These are phyloP conservation scores for Garra rufa DNA, from an alignment of 2,113 vertebrate species.

Conservation along the genomic window DNA sequence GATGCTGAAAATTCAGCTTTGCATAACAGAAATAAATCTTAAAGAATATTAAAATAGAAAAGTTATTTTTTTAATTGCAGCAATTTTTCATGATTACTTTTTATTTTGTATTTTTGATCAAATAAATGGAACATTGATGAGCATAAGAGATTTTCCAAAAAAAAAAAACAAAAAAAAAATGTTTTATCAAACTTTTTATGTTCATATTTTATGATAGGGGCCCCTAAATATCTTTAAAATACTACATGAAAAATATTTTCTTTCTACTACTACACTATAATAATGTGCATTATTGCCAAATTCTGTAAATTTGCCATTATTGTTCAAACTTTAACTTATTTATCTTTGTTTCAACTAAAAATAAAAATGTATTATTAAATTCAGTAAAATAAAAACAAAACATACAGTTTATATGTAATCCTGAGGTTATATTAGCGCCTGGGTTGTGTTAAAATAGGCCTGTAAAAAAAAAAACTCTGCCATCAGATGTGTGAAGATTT, in stretches of 20 bases:
- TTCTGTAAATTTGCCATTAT: background rate
- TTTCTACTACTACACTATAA: background rate
- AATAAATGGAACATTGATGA: too few species aligned
- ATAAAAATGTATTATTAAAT: too few species aligned
- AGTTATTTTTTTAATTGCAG: too few species aligned
- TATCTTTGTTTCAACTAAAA: background rate
- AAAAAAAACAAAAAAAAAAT: too few species aligned
- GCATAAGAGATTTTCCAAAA: too few species aligned
- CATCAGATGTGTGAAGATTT: constrained; percentile 16
- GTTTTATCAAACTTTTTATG: too few species aligned
- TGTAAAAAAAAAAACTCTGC: background rate
- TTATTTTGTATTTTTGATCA: too few species aligned
- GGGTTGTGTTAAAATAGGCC: background rate
- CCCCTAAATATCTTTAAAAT: background rate
- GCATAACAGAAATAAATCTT: too few species aligned
- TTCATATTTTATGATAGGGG: background rate
- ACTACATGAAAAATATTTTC: background rate
- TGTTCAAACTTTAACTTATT: background rate
- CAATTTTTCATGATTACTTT: too few species aligned
- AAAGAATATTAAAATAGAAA: too few species aligned
- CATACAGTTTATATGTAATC: too few species aligned
- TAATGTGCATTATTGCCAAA: background rate
- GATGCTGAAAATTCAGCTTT: too few species aligned
- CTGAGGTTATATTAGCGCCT: background rate
- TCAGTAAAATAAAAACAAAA: background rate